Conservation (phyloP, 2,113 vertebrate species). For the Saiga tatarica region DNA sequence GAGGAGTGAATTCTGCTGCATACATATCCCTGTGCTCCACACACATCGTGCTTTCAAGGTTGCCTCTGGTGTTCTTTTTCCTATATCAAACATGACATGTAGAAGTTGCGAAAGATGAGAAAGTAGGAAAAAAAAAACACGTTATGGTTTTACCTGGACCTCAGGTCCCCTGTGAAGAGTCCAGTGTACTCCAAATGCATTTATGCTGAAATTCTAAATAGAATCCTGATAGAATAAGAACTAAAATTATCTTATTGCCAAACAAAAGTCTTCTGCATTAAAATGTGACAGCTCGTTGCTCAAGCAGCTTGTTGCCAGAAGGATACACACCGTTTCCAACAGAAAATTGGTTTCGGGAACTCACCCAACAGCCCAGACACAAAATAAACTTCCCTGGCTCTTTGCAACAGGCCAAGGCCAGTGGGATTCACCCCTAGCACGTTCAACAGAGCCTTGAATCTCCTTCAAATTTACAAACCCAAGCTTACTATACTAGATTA, state of each 20-base stretch:
- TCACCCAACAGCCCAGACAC: conserved; percentile 36
- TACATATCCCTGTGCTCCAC: background rate
- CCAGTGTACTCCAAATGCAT: background rate
- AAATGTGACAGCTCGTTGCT: conserved; percentile 39
- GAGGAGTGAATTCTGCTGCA: fast-evolving
- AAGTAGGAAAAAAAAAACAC: background rate
- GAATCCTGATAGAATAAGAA: conserved; percentile 47
- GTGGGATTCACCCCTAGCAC: background rate
- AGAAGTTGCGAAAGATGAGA: background rate
- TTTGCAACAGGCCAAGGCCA: background rate
- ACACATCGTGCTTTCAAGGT: background rate
- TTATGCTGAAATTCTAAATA: conserved; percentile 44
- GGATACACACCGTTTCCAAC: conserved; percentile 39
- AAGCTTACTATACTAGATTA: conserved; percentile 9
- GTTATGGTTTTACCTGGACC: background rate
- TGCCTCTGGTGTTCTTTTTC: background rate
- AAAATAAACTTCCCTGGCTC: conserved; percentile 48
- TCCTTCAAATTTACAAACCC: conserved; percentile 35
- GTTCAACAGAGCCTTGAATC: background rate
- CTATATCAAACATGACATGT: background rate
- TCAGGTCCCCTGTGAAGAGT: background rate
- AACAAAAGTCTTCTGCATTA: conserved; percentile 52
- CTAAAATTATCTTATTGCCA: conserved; percentile 48
- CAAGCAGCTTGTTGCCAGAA: conserved; percentile 47
- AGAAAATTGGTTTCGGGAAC: conserved; percentile 58